Evolutionary conservation across 2,113 vertebrate species (phyloP).

Genomic region (Fukomys damarensis): DNA sequence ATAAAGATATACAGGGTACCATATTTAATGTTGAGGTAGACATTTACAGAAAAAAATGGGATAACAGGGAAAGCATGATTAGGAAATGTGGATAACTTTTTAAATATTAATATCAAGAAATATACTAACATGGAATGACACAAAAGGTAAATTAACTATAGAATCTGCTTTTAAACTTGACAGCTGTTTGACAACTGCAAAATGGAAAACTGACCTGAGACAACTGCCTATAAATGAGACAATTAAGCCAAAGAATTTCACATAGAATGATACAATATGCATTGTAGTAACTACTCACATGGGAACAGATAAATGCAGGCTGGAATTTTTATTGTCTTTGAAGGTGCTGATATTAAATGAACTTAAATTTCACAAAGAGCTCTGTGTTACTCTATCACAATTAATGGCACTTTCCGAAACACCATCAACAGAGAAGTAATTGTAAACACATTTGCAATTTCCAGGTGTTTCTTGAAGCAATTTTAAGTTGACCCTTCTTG

Average conservation of each 20-base stretch:
- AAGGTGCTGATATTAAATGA: slow-evolving; percentile 85
- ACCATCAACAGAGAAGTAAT: slow-evolving; percentile 65
- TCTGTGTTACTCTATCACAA: slow-evolving; percentile 84
- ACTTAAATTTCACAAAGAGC: slow-evolving; percentile 86
- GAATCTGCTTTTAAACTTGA: slow-evolving; percentile 87
- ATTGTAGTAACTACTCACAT: slow-evolving; percentile 84
- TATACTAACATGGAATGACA: slow-evolving; percentile 82
- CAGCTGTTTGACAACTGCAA: slow-evolving; percentile 89
- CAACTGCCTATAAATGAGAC: slow-evolving; percentile 87
- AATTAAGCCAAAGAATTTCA: slow-evolving; percentile 87
- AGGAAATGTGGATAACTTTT: slow-evolving; percentile 80
- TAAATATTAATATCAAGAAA: slow-evolving; percentile 84
- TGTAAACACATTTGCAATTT: slow-evolving; percentile 64
- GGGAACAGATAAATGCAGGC: slow-evolving; percentile 87
- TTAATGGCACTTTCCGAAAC: slow-evolving; percentile 86
- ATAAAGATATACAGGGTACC: background rate
- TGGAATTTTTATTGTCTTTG: slow-evolving; percentile 90
- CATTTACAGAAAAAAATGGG: slow-evolving; percentile 71
- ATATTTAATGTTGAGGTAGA: slow-evolving; percentile 64
- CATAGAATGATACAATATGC: slow-evolving; percentile 88
- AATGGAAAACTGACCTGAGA: slow-evolving; percentile 88
- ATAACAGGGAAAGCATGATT: slow-evolving; percentile 61
- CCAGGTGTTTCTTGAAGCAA: slow-evolving; percentile 72
- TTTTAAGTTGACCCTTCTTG: slow-evolving; percentile 56
- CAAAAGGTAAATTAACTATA: slow-evolving; percentile 87